Conservation (phyloP, 2,113 vertebrate genomes). For the Collichthys lucidus region DNA sequence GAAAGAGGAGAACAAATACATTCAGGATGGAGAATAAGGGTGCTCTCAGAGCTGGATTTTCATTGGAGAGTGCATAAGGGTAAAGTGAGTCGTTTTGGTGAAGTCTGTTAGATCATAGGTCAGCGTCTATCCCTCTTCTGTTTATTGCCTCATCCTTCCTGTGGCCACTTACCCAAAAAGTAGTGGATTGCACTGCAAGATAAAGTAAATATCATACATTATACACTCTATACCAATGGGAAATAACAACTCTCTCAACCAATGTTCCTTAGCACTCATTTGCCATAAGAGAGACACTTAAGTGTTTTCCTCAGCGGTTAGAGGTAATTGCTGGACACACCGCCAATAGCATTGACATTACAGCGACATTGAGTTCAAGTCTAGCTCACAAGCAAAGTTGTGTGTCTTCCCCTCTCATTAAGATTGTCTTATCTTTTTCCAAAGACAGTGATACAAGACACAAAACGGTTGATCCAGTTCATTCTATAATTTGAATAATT, state of each 20-base stretch:
- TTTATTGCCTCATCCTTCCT: constrained; percentile 2
- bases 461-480: not conserved
- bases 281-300: constrained; percentile 16
- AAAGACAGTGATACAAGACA: not conserved
- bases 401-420: not conserved
- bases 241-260: not conserved
- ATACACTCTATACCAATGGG: not conserved
- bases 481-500: not conserved
- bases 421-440: not conserved
- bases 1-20: not conserved
- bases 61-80: not conserved
- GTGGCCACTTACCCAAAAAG: constrained; percentile 1
- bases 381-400: not conserved
- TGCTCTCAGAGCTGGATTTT: constrained; percentile 4
- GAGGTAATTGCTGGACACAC: constrained; percentile 1
- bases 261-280: constrained; percentile 6
- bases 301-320: constrained; percentile 22
- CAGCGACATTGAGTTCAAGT: constrained; percentile 3
- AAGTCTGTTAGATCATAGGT: constrained; percentile 8
- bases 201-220: constrained; percentile 21
- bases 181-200: not conserved
- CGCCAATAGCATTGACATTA: not conserved
- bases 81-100: not conserved
- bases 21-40: not conserved
- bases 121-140: not conserved